phyloP scores from a whole-genome alignment of 2,113 vertebrate genomes.

The Mirounga angustirostris region DNA sequence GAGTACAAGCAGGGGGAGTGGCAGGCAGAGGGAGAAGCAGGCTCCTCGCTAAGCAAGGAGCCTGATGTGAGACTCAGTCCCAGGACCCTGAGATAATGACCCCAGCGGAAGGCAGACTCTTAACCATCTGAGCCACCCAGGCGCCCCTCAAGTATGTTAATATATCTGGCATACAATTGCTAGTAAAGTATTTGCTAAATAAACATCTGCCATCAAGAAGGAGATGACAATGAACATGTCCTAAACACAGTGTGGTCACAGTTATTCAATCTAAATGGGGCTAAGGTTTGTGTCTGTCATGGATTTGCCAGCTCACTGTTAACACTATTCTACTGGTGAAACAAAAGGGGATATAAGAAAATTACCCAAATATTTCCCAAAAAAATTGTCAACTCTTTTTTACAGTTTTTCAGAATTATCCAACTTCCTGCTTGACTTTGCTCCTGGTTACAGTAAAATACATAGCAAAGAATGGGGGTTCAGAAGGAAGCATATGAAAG shows the following conservation, averaged over 20 bases:
- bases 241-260: not conserved
- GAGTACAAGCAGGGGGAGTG: too few relatives aligned
- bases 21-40: too few relatives aligned
- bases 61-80: too few relatives aligned
- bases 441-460: not conserved
- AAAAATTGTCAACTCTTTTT: not conserved
- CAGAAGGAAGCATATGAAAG: not conserved
- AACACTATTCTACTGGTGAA: not conserved
- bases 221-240: not conserved
- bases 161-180: not conserved
- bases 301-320: not conserved
- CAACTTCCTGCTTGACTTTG: not conserved
- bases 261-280: not conserved
- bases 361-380: not conserved
- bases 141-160: not conserved
- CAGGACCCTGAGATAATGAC: too few relatives aligned
- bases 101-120: too few relatives aligned
- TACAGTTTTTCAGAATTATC: not conserved
- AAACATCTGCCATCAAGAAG: not conserved
- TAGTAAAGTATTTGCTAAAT: slow-evolving; percentile 10
- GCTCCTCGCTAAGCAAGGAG: too few relatives aligned
- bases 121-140: too few relatives aligned
- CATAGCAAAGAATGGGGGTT: not conserved
- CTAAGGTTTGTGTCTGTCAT: not conserved
- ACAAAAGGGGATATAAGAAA: slow-evolving; percentile 7